Evolutionary conservation across 2,888 invertebrate species (phyloP), one percentile per base, ranked within the genome.

Genomic region (Hydraecia micacea): DNA sequence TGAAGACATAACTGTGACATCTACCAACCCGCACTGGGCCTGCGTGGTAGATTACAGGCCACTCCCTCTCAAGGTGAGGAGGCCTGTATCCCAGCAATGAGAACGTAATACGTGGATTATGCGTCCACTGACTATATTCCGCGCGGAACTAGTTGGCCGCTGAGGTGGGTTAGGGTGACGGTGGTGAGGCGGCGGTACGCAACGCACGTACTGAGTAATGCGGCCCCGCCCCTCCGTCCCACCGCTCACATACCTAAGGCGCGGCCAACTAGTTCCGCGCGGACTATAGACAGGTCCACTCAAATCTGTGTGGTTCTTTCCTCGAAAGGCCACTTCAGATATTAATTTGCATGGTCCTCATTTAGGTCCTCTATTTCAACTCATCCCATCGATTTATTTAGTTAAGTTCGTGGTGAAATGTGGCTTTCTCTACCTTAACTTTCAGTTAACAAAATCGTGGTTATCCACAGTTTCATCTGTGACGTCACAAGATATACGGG

Each of bases 401-500:
- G 2, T 32, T 21, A 49, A 52, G 1, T 42, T 8, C 39, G 11
- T 6, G 7, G 9, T 9, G 11, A 18, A 75, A 49, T 60, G n/a
- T 36, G 18, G 39, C 36, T n/a, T 36, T 3, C 28, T 28, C 18
- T 32, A 25, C n/a, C 21, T 78, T 25, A 52, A 18, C 2, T n/a
- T 71, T 46, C 21, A 39, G 13, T 32, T 11, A 75, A 55, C 25
- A 67, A 25, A 63, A 8, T 55, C 18, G 76, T n/a, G 28, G 80
- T n/a, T 69, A 42, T 62, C 21, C 52, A 39, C 46, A 55, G 32
- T n/a, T 32, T 9, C 18, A 32, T 49, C n/a, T n/a, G 42, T 69
- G 60, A 81, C 72, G 39, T 65, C 68, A 46, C n/a, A 25, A 55
- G 75, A 85, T 85, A 62, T 76, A 81, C 69, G 11, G 49, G 25